Percentiles rank a stretch among this genome's conserved stretches.
Conservation (phyloP, 2,113 vertebrate genomes). For the Carlito syrichta region DNA sequence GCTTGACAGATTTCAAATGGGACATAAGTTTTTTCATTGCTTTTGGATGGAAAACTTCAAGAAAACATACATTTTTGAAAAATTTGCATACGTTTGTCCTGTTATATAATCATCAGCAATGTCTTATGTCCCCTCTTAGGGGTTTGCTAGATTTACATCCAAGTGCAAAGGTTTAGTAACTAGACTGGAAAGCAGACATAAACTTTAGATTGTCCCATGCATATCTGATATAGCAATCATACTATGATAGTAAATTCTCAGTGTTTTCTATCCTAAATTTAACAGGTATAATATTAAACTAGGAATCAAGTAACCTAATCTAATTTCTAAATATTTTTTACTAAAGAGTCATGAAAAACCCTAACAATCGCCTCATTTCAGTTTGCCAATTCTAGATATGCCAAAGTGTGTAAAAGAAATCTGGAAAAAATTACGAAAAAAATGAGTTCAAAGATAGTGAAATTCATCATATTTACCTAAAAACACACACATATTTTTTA, state of each 20-base stretch:
- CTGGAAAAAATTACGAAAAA: neutral
- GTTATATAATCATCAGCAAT: too few relatives aligned
- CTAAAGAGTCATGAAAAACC: neutral
- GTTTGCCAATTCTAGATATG: constrained; percentile 11
- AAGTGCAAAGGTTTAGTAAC: too few relatives aligned
- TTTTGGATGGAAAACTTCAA: too few relatives aligned
- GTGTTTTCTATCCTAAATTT: neutral
- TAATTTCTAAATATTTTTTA: constrained; percentile 13
- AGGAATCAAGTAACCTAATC: neutral
- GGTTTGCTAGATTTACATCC: too few relatives aligned
- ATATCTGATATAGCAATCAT: neutral
- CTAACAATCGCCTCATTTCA: neutral
- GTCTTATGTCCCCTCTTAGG: too few relatives aligned
- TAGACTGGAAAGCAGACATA: neutral
- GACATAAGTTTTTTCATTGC: too few relatives aligned
- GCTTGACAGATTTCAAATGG: too few relatives aligned
- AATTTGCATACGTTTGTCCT: too few relatives aligned
- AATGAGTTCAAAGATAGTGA: neutral
- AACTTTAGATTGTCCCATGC: neutral
- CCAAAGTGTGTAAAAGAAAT: neutral
- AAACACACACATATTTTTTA: neutral
- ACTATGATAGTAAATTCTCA: neutral
- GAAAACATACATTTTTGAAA: too few relatives aligned
- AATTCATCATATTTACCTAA: neutral
- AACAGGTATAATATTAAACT: neutral